A percentile compares a stretch with the other conserved stretches of the same genome.
Conservation (phyloP, 2,888 invertebrate species). For the Ditylenchus weischeri region DNA sequence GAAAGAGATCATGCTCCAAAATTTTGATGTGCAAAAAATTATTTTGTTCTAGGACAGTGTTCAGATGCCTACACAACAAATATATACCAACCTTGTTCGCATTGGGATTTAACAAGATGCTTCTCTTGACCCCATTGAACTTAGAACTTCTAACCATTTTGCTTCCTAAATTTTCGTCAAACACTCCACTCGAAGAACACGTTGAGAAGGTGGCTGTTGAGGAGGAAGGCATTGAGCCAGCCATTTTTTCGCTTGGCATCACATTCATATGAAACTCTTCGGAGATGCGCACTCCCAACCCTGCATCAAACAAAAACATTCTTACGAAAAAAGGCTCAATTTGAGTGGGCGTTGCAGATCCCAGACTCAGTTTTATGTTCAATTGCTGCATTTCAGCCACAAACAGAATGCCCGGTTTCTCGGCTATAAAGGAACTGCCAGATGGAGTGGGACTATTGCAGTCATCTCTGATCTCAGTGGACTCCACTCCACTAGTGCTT, state of each 20-base stretch:
- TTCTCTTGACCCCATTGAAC: slow-evolving; percentile 22
- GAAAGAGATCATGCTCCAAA: too few relatives aligned
- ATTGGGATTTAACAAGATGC: slow-evolving; percentile 11
- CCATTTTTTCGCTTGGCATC: slow-evolving; percentile 10
- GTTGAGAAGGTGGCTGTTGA: background rate
- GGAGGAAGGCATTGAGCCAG: background rate
- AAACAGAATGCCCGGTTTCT: slow-evolving; percentile 24
- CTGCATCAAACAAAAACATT: slow-evolving; percentile 81
- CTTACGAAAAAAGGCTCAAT: slow-evolving; percentile 91
- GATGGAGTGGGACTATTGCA: slow-evolving; percentile 19
- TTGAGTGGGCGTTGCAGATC: slow-evolving; percentile 52
- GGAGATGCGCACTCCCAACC: slow-evolving; percentile 40
- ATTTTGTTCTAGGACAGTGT: background rate
- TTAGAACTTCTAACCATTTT: background rate
- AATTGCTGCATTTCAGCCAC: slow-evolving; percentile 19
- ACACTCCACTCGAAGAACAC: background rate
- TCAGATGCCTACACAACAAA: background rate
- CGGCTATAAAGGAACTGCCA: slow-evolving; percentile 16
- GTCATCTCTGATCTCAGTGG: background rate
- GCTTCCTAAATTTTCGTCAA: slow-evolving; percentile 5
- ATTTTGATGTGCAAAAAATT: too few relatives aligned
- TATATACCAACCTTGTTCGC: slow-evolving; percentile 20
- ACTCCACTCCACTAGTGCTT: background rate
- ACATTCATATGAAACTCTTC: slow-evolving; percentile 44
- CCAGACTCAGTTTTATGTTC: slow-evolving; percentile 13